Conservation (phyloP, 2,797 vertebrate genomes). For the Pyrrhura leucotis region DNA sequence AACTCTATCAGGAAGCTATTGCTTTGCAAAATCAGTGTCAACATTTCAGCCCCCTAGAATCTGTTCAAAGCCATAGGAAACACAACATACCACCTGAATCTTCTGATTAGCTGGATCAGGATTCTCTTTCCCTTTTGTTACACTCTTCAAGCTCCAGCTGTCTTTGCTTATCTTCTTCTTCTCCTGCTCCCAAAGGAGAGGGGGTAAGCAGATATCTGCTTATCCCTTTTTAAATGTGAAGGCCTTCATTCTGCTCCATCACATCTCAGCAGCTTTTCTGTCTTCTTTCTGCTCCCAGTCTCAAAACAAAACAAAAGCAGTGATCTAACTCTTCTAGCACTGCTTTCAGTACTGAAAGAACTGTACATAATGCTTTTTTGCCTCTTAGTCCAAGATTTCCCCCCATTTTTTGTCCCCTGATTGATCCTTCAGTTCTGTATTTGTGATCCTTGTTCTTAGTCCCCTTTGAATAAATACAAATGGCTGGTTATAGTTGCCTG, state of each 20-base stretch:
- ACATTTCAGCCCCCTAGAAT: neutral
- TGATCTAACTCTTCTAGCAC: neutral
- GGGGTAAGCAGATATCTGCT: neutral
- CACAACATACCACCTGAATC: neutral
- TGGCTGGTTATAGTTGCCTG: neutral
- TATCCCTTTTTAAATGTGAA: neutral
- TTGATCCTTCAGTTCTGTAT: neutral
- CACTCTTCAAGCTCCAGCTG: neutral
- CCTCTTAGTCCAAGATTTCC: neutral
- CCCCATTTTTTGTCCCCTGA: neutral
- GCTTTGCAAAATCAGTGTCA: neutral
- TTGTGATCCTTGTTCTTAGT: neutral
- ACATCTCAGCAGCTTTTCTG: neutral
- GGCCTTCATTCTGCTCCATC: neutral
- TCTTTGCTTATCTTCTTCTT: neutral
- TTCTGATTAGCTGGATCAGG: neutral
- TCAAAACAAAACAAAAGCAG: neutral
- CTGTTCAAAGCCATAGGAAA: neutral
- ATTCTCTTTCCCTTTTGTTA: neutral
- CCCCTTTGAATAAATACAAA: neutral
- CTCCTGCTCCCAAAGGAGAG: neutral
- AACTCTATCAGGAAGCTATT: neutral
- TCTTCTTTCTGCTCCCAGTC: neutral
- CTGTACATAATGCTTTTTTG: neutral
- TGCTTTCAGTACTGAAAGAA: neutral